Evolutionary conservation across 2,888 invertebrate species (phyloP), one percentile per base, ranked within the genome.

Genomic region (Ormyrus nitidulus): DNA sequence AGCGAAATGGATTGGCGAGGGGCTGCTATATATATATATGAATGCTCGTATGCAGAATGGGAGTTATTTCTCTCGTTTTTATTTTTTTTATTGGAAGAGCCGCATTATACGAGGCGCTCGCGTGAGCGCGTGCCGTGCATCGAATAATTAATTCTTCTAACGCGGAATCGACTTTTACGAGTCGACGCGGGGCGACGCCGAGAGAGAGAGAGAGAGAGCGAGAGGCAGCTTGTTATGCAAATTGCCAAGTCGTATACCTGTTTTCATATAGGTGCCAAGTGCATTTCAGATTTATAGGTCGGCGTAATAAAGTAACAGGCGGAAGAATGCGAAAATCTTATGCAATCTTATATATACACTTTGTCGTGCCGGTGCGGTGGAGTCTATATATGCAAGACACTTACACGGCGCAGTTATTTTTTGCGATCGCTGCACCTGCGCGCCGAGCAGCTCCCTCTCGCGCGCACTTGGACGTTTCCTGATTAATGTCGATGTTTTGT

Each of bases 261-360:
- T 78, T 78, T 78, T 81, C 75, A 78, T 78, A 81, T 78, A 81
- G 78, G 81, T 81, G 78, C 78, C 78, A 81, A 81, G 81, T 81
- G 81, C 81, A 81, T 75, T 78, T 78, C 66, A 81, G 81, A 81
- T 81, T 81, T 81, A 81, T 81, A 81, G 78, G 78, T 81, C 78
- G 78, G 64, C 74, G 66, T 76, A 77, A 73, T 81, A 78, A 75
- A 75, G 81, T 78, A 75, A 78, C 78, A 81, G 71, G 81, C 71
- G 75, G 78, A 81, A 81, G 75, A 81, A 81, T 78, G 81, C 75
- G 66, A 78, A 69, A 76, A 75, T 71, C 78, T 78, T 81, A 81
- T 81, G 78, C 78, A 81, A 81, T 68, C 51, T 58, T 69, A 56
- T 56, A 13, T 44, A 56, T 19, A 46, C 62, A 56, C 34, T 34